A percentile compares a stretch with the other conserved stretches of the same genome.
Conservation (phyloP, 2,113 vertebrate genomes). For the Ardeotis arabs region DNA sequence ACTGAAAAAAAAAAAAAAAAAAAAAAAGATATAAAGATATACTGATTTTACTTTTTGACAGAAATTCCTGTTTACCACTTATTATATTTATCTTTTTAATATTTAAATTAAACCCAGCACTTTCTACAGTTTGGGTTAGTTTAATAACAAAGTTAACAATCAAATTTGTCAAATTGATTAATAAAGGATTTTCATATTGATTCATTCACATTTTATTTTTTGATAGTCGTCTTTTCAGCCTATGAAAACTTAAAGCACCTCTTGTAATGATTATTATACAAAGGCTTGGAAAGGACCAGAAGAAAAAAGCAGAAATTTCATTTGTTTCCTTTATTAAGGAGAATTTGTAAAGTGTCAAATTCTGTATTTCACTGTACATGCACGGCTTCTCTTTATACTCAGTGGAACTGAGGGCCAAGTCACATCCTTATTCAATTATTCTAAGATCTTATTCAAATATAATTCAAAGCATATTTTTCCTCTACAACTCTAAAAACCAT, state of each 20-base stretch:
- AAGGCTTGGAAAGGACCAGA: not conserved
- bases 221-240: not conserved
- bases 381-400: not conserved
- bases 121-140: not conserved
- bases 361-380: conserved; percentile 19
- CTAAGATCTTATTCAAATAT: not conserved
- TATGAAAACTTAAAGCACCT: not conserved
- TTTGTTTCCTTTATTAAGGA: not conserved
- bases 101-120: not conserved
- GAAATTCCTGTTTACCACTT: not conserved
- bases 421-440: not conserved
- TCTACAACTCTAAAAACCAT: not conserved
- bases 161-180: not conserved
- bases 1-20: not conserved
- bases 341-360: not conserved
- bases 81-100: not conserved
- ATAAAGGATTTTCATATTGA: not conserved
- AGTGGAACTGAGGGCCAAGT: not conserved
- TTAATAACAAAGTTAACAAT: not conserved
- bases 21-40: not conserved
- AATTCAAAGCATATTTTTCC: conserved; percentile 21
- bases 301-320: not conserved
- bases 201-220: not conserved
- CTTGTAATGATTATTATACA: not conserved
- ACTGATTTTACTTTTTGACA: not conserved